A percentile compares a stretch with the other conserved stretches of the same genome.
phyloP scores from a whole-genome alignment of 2,888 invertebrate species.

The Sepioteuthis lessoniana region DNA sequence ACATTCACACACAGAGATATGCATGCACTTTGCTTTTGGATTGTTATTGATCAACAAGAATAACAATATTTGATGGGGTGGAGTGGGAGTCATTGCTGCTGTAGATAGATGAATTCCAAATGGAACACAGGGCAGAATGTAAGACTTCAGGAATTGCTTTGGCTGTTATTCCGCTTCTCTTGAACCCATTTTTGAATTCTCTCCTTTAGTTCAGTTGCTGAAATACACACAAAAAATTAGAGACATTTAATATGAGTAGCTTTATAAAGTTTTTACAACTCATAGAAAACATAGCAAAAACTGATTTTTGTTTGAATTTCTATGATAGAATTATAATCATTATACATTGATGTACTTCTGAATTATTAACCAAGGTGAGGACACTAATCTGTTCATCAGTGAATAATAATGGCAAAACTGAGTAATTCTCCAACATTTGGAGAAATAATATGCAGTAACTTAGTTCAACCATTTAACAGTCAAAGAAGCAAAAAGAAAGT shows the following conservation, averaged over 20 bases:
- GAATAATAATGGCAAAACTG: background rate
- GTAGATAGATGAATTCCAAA: background rate
- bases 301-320: too few species aligned
- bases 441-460: background rate
- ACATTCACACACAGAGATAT: background rate
- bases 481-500: background rate
- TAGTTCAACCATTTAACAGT: too few species aligned
- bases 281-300: background rate
- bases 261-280: background rate
- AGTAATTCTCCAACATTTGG: background rate
- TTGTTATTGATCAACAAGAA: background rate
- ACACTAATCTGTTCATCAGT: too few species aligned
- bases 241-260: background rate
- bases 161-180: conserved; percentile 78
- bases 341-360: too few species aligned
- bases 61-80: background rate
- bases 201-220: conserved; percentile 88
- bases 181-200: conserved; percentile 90
- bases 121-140: background rate
- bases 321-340: too few species aligned
- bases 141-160: conserved; percentile 38
- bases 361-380: too few species aligned
- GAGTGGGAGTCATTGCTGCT: background rate
- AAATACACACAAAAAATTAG: conserved; percentile 71
- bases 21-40: background rate